Percentiles rank a stretch among this genome's conserved stretches.
Conservation (phyloP, 2,888 invertebrate genomes). For the Patella pellucida region DNA sequence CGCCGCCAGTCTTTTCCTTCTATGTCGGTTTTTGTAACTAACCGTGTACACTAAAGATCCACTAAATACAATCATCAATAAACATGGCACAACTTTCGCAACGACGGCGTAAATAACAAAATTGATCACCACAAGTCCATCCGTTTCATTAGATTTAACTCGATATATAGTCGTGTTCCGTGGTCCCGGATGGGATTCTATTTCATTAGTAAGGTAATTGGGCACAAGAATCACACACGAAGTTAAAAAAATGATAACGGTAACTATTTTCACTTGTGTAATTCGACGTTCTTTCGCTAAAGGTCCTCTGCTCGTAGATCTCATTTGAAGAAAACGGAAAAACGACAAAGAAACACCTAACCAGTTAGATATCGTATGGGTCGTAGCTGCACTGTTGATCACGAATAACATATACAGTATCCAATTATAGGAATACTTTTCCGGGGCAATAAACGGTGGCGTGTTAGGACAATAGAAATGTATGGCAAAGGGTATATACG, state of each 20-base stretch:
- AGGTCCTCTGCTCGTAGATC: slow-evolving; percentile 52
- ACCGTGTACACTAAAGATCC: slow-evolving; percentile 66
- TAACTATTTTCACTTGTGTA: slow-evolving; percentile 45
- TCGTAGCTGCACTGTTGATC: slow-evolving; percentile 88
- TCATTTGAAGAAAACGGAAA: slow-evolving; percentile 81
- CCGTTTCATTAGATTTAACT: slow-evolving; percentile 49
- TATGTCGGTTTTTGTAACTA: slow-evolving; percentile 46
- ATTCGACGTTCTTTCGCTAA: slow-evolving; percentile 51
- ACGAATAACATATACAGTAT: slow-evolving; percentile 77
- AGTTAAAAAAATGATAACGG: slow-evolving; percentile 83
- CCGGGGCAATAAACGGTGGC: slow-evolving; percentile 43
- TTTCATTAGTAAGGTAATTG: slow-evolving; percentile 84
- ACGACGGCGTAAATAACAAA: slow-evolving; percentile 78
- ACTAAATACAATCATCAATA: slow-evolving; percentile 81
- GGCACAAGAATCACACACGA: slow-evolving; percentile 87
- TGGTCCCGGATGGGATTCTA: slow-evolving; percentile 67
- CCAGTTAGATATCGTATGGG: slow-evolving; percentile 93
- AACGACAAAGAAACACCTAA: slow-evolving; percentile 91
- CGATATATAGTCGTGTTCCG: slow-evolving; percentile 45
- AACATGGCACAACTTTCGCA: slow-evolving; percentile 90
- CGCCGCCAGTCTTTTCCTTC: slow-evolving; percentile 46
- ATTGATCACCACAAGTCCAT: slow-evolving; percentile 50
- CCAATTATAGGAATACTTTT: slow-evolving; percentile 66
- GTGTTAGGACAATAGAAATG: slow-evolving; percentile 73
- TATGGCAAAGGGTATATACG: slow-evolving; percentile 90